Conservation (phyloP, 2,113 vertebrate genomes). For the Zosterops borbonicus region DNA sequence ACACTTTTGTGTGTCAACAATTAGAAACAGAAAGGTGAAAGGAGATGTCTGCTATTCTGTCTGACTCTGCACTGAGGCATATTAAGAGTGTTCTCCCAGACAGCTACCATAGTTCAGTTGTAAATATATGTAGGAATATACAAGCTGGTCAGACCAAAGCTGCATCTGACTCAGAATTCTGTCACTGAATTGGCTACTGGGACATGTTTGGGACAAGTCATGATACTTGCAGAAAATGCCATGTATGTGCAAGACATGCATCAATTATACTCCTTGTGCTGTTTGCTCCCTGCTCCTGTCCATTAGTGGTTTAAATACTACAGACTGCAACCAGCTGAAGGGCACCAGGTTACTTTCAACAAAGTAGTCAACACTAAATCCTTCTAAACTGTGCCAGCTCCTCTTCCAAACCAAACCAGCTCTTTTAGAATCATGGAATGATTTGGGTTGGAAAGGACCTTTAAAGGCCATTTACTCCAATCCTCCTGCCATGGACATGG, state of each 20-base stretch:
- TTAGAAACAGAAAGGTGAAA: background rate
- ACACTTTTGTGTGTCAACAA: background rate
- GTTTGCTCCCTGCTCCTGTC: background rate
- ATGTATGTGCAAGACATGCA: accelerated
- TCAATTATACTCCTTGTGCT: background rate
- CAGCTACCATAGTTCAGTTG: background rate
- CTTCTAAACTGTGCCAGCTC: background rate
- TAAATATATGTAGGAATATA: background rate
- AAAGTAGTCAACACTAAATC: background rate
- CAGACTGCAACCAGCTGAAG: background rate
- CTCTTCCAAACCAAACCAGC: background rate
- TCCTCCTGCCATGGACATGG: accelerated
- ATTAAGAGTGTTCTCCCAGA: background rate
- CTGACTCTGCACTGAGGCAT: background rate
- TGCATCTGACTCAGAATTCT: background rate
- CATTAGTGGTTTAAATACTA: background rate
- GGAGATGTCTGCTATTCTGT: background rate
- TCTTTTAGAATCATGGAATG: background rate
- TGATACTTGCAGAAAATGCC: background rate
- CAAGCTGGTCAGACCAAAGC: background rate
- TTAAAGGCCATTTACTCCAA: background rate
- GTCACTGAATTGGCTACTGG: background rate
- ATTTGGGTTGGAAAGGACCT: background rate
- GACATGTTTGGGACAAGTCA: background rate
- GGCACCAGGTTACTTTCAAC: background rate